Evolutionary conservation across 1,140 invertebrate genomes (phyloP), one percentile per base, ranked within the genome.

Genomic region (Micrasema longulum): DNA sequence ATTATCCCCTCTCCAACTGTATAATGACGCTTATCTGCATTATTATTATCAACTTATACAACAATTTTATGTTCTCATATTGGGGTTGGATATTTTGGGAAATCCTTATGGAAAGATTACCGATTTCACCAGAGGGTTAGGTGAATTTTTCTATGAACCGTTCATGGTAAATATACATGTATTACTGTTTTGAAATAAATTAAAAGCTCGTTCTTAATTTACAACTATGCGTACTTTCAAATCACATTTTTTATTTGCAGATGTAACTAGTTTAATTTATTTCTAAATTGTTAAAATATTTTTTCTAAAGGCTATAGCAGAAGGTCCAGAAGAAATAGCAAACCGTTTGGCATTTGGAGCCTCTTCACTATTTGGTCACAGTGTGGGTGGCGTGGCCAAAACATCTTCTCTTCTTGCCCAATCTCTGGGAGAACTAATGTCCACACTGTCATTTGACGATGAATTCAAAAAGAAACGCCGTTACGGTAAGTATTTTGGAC

Each of bases 61-160:
- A 80, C 95, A 97, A 82, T 91, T 96, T 80, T 95, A 97, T 79
- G 93, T 96, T 4, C 84, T 97, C 22, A 91, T 97, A 0, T 83
- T 97, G 10, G 95, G 95, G 0, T 84, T 96, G 20, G 95, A 97
- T 79, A 93, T 97, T 1, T 88, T 97, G 41, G 95, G 95, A 11
- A 97, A 97, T 87, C 95, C 95, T 1, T 95, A 93, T 79, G 91
- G 92, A 57, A 83, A 92, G 20, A 86, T 92, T 9, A 80, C 90
- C 6, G 91, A 93, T 66, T 85, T 94, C 57, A 88, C 87, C 1
- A 84, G 87, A 76, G 91, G 91, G 20, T 84, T 93, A 3, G 88
- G 89, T 71, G 89, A 91, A 75, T 85, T 92, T 9, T 92, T 92
- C 81, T 92, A 93, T 80, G 91, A 93, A 80, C 91, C 91, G 5